These are phyloP conservation scores for Xiphophorus hellerii DNA, from an alignment of 2,113 vertebrate genomes.

Conservation along the genomic window DNA sequence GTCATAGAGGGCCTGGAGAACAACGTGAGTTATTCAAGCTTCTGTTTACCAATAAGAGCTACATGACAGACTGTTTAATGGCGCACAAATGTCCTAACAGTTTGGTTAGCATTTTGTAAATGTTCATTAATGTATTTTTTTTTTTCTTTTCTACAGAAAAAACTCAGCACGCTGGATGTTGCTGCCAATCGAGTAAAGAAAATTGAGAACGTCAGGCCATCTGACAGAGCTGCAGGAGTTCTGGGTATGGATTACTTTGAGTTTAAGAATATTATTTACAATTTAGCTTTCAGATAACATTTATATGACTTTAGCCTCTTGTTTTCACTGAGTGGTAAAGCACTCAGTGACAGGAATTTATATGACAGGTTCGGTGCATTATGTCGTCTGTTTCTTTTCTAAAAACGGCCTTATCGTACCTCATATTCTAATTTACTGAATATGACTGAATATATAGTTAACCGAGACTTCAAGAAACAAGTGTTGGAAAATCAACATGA, in stretches of 20 bases:
- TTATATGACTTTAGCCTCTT: background rate
- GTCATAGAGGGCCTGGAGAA: conserved; percentile 97
- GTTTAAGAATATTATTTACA: background rate
- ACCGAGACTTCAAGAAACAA: too few species aligned
- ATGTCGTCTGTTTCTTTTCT: too few species aligned
- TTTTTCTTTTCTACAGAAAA: conserved; percentile 84
- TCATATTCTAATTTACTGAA: too few species aligned
- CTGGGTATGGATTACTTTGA: conserved; percentile 83
- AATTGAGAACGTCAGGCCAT: conserved; percentile 94
- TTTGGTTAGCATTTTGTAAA: conserved; percentile 2
- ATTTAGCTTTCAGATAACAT: background rate
- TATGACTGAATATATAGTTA: too few species aligned
- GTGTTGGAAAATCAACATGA: too few species aligned
- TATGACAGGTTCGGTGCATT: too few species aligned
- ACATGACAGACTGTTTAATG: background rate
- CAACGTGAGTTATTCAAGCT: conserved; percentile 85
- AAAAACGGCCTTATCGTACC: too few species aligned
- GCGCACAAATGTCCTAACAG: conserved; percentile 1
- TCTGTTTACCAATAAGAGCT: conserved; percentile 4
- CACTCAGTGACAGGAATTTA: too few species aligned
- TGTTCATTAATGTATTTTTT: background rate
- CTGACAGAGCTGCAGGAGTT: conserved; percentile 97
- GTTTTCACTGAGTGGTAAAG: too few species aligned
- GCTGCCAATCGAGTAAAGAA: conserved; percentile 96
- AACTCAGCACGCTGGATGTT: conserved; percentile 96